A percentile compares a stretch with the other conserved stretches of the same genome.
Evolutionary conservation across 2,888 invertebrate species (phyloP).

Genomic region (Cryptocephalus moraei): DNA sequence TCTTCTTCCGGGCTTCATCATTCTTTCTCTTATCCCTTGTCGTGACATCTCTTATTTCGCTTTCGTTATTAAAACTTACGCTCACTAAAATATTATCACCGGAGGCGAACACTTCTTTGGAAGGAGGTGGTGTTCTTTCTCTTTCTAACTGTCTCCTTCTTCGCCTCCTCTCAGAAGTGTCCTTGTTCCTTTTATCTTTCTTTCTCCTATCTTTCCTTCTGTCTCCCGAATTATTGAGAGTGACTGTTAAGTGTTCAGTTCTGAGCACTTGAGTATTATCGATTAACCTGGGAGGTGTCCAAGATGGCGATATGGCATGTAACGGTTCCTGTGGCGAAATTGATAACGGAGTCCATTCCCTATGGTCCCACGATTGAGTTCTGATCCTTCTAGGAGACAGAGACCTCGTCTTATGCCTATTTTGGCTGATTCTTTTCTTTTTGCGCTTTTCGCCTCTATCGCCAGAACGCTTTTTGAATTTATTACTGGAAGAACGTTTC

Average conservation of each 20-base stretch:
- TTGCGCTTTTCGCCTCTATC: conserved; percentile 27
- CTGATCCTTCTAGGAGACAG: conserved; percentile 25
- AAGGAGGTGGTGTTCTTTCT: conserved; percentile 50
- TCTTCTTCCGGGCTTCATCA: conserved; percentile 33
- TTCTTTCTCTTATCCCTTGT: conserved; percentile 34
- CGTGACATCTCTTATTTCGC: conserved; percentile 31
- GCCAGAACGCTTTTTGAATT: conserved; percentile 33
- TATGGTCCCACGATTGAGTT: conserved; percentile 24
- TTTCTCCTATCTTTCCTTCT: conserved; percentile 38
- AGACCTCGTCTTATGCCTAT: conserved; percentile 28
- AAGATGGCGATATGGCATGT: conserved; percentile 37
- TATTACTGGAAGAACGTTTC: conserved; percentile 23
- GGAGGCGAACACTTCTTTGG: conserved; percentile 86
- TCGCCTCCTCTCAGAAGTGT: conserved; percentile 21
- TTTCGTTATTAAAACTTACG: conserved; percentile 76
- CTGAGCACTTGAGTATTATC: conserved; percentile 26
- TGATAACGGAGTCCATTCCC: conserved; percentile 44
- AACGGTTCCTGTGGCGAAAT: conserved; percentile 47
- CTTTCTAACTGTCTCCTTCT: conserved; percentile 34
- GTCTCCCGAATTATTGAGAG: conserved; percentile 47
- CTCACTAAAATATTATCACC: conserved; percentile 89
- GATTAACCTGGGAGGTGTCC: conserved; percentile 51
- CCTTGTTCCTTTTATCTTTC: conserved; percentile 24
- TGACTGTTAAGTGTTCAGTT: conserved; percentile 48
- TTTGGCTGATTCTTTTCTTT: conserved; percentile 24